A percentile compares a stretch with the other conserved stretches of the same genome.
Evolutionary conservation across 2,113 vertebrate genomes (phyloP).

Genomic region (Percina caprodes): DNA sequence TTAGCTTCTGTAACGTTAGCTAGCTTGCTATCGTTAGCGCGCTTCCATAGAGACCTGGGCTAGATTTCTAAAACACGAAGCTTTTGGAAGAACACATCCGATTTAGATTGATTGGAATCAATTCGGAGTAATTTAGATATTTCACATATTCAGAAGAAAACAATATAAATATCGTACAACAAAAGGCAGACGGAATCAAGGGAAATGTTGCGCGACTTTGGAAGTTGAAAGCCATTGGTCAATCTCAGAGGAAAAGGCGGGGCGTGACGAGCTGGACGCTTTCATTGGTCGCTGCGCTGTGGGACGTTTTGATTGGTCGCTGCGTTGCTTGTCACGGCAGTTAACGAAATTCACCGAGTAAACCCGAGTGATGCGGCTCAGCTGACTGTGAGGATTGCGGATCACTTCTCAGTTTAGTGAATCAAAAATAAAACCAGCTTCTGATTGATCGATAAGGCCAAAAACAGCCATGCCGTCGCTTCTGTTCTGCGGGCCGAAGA

Average conservation of each 20-base stretch:
- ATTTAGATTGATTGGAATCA: rapidly evolving
- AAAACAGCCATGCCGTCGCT: conserved; percentile 86
- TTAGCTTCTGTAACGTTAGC: background rate
- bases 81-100: background rate
- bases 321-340: background rate
- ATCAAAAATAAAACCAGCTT: background rate
- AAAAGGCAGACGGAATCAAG: conserved; percentile 47
- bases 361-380: conserved; percentile 57
- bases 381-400: conserved; percentile 52
- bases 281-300: conserved; percentile 41
- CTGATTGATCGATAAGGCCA: background rate
- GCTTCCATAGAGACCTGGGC: conserved; percentile 25
- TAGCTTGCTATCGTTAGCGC: conserved; percentile 21
- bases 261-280: rapidly evolving
- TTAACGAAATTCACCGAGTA: conserved; percentile 25
- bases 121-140: background rate
- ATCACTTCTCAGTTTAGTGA: background rate
- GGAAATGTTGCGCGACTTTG: conserved; percentile 45
- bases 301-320: conserved; percentile 35
- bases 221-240: conserved; percentile 60
- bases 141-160: conserved; percentile 27
- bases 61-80: background rate
- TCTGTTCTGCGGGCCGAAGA: conserved; percentile 92
- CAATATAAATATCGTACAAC: conserved; percentile 27
- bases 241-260: conserved; percentile 46